These are phyloP conservation scores for Andrena dorsata DNA, from an alignment of 2,888 invertebrate genomes.

Conservation along the genomic window DNA sequence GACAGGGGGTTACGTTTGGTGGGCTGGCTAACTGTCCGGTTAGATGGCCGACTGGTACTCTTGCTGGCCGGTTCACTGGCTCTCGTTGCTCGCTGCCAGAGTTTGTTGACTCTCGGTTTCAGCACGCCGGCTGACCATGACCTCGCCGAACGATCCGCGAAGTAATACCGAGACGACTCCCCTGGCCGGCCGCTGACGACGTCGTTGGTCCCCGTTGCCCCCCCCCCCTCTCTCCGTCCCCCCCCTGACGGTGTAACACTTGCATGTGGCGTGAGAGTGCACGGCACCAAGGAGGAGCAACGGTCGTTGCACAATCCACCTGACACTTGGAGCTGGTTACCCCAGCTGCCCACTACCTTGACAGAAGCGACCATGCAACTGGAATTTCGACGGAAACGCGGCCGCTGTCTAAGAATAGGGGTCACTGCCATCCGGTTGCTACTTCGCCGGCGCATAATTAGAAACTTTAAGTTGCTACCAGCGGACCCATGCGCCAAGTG, in stretches of 20 bases:
- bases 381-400: conserved; percentile 37
- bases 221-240: conserved; percentile 18
- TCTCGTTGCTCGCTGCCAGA: conserved; percentile 72
- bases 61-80: conserved; percentile 59
- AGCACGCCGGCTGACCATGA: conserved; percentile 84
- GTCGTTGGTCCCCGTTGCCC: conserved; percentile 64
- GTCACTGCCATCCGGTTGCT: conserved; percentile 33
- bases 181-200: conserved; percentile 58
- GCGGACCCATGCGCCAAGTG: background rate
- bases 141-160: conserved; percentile 83
- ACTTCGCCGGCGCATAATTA: background rate
- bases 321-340: conserved; percentile 9
- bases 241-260: conserved; percentile 39
- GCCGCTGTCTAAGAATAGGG: conserved; percentile 21
- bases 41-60: conserved; percentile 39
- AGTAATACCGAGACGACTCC: conserved; percentile 76
- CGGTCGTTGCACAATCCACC: conserved; percentile 38
- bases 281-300: conserved; percentile 6
- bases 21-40: conserved; percentile 67
- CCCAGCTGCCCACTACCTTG: conserved; percentile 6
- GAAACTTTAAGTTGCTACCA: background rate
- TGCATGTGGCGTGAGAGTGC: conserved; percentile 16
- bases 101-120: conserved; percentile 85
- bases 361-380: background rate
- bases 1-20: conserved; percentile 66